Evolutionary conservation across 1,140 invertebrate genomes (phyloP), one percentile per base, ranked within the genome.

Genomic region (Anastrepha obliqua): DNA sequence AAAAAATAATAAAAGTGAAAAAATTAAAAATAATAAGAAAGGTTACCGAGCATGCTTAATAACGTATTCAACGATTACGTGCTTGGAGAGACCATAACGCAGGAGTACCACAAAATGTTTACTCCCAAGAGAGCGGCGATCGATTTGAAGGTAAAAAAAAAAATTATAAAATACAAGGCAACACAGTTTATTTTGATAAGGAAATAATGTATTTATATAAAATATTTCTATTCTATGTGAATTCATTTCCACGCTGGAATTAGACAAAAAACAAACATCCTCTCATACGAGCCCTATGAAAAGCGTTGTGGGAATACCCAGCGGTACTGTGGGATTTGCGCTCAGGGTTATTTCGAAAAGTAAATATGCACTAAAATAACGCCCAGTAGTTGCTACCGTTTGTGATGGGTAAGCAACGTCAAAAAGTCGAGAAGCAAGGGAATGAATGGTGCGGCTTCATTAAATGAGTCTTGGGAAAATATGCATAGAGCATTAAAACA

Each of bases 371-470:
- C 70, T 47, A 51, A 74, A 74, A 74, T 47, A 74, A 74, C 70
- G 70, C 70, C 70, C 70, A 74, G 70, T 74, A 74, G 70, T 74
- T 9, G 70, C 70, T 74, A 74, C 70, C 70, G 70, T 74, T 74
- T 17, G 44, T 0, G 44, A 15, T 17, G 9, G 11, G 17, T 8
- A 29, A 29, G 29, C 29, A 29, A 64, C 11, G 5, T 5, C 4
- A 64, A 15, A 17, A 64, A 15, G 55, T 13, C 55, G 55, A 58
- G 7, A 67, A 11, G 29, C 29, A 67, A 42, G 65, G 7, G 29
- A 29, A 29, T 29, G 29, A 29, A 29, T 29, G 29, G 29, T 1
- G 29, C 29, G 29, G 29, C 29, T 29, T 29, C 7, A 67, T 39
- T 42, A 20, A 64, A 8, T 64, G 62, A 17, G 9, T 20, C 65